Percentiles rank a stretch among this genome's conserved stretches.
Evolutionary conservation across 1,140 invertebrate genomes (phyloP).

Genomic region (Phenacoccus solenopsis): DNA sequence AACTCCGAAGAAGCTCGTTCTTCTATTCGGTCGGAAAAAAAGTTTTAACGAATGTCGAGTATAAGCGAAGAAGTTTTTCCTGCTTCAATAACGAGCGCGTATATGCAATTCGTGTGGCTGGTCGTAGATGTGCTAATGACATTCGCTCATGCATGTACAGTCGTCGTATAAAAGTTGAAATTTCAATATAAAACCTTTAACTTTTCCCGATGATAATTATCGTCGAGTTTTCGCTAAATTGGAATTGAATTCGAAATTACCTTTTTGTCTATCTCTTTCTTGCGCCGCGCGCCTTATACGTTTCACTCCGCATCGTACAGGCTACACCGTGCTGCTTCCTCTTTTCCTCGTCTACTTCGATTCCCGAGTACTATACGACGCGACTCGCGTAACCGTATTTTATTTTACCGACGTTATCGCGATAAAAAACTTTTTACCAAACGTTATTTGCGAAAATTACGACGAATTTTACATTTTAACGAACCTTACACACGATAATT

Average conservation of each 20-base stretch:
- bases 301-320: neutral
- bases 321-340: no score
- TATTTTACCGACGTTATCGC: no score
- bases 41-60: neutral
- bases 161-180: neutral
- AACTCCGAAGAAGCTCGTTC: neutral
- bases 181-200: slow-evolving; percentile 3
- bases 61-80: neutral
- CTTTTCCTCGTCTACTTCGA: no score
- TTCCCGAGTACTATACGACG: no score
- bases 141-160: neutral
- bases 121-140: neutral
- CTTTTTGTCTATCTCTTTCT: neutral
- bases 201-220: neutral
- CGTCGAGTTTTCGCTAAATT: neutral
- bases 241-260: slow-evolving; percentile 2
- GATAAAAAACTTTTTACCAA: neutral
- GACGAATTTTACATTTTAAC: slow-evolving; percentile 3
- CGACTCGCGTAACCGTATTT: no score
- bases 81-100: neutral
- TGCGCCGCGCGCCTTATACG: neutral
- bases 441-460: neutral
- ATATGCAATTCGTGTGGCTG: neutral
- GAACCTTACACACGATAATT: neutral
- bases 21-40: neutral